Percentiles rank a stretch among this genome's conserved stretches.
Evolutionary conservation across 2,113 vertebrate species (phyloP).

Genomic region (Cariama cristata): DNA sequence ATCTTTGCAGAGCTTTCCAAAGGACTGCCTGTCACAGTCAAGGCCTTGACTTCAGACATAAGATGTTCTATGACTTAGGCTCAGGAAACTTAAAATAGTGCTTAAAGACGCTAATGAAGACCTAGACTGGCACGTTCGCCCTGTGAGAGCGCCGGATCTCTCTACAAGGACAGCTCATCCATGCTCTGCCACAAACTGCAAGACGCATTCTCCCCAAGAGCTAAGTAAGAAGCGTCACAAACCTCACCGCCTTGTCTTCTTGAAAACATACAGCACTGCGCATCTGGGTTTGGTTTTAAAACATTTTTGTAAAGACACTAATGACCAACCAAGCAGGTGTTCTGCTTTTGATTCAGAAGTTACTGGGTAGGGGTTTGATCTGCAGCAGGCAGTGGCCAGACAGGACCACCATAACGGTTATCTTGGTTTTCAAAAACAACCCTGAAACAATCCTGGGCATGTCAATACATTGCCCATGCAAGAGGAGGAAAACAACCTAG

Average conservation of each 20-base stretch:
- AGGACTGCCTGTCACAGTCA: neutral
- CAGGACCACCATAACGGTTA: neutral
- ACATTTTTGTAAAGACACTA: neutral
- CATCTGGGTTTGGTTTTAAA: neutral
- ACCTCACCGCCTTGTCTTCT: neutral
- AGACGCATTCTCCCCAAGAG: neutral
- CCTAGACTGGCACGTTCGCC: neutral
- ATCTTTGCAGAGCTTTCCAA: conserved; percentile 1
- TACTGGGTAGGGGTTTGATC: neutral
- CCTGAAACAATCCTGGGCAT: neutral
- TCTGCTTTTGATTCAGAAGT: neutral
- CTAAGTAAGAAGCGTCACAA: accelerated
- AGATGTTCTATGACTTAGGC: neutral
- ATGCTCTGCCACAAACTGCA: accelerated
- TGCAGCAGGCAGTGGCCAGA: neutral
- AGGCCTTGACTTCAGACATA: neutral
- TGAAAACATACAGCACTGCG: neutral
- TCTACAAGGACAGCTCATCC: neutral
- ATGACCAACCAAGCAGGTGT: neutral
- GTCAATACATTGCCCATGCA: neutral
- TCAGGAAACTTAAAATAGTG: neutral
- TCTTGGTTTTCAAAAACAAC: neutral
- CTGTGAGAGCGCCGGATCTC: neutral
- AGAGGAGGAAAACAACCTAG: neutral
- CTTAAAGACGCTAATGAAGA: neutral